Conservation (phyloP, 2,888 invertebrate species). For the Drosophila fulvimacula region DNA sequence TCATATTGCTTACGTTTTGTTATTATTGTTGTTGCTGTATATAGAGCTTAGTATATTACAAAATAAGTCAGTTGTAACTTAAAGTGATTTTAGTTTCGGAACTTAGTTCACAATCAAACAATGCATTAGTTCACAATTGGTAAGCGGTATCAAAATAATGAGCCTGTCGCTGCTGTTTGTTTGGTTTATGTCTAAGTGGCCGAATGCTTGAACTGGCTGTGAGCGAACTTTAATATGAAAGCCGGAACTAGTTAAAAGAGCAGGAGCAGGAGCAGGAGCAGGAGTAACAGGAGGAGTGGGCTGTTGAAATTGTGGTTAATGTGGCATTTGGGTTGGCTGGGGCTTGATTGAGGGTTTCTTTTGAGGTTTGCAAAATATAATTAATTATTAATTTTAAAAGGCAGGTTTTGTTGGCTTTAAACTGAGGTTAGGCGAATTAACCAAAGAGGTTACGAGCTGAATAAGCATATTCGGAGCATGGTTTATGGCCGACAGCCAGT, state of each 20-base stretch:
- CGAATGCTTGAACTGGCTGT: conserved; percentile 47
- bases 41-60: conserved; percentile 72
- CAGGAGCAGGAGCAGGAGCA: not conserved
- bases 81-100: conserved; percentile 57
- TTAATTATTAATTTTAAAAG: conserved; percentile 21
- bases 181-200: conserved; percentile 35
- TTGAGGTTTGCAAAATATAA: conserved; percentile 14
- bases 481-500: conserved; percentile 9
- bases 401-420: conserved; percentile 22
- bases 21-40: conserved; percentile 13
- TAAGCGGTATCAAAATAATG: conserved; percentile 42
- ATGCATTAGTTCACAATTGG: conserved; percentile 59
- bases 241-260: not conserved
- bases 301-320: conserved; percentile 24
- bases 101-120: conserved; percentile 78
- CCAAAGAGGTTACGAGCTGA: not conserved
- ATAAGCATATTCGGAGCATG: too few relatives aligned
- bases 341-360: conserved; percentile 11
- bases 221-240: conserved; percentile 31
- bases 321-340: not conserved
- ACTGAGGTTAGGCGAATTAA: conserved; percentile 3
- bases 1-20: conserved; percentile 22
- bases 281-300: conserved; percentile 2
- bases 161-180: conserved; percentile 33
- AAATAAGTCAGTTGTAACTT: conserved; percentile 68